Evolutionary conservation across 2,888 invertebrate genomes (phyloP).

Genomic region (Drosophila formosana): DNA sequence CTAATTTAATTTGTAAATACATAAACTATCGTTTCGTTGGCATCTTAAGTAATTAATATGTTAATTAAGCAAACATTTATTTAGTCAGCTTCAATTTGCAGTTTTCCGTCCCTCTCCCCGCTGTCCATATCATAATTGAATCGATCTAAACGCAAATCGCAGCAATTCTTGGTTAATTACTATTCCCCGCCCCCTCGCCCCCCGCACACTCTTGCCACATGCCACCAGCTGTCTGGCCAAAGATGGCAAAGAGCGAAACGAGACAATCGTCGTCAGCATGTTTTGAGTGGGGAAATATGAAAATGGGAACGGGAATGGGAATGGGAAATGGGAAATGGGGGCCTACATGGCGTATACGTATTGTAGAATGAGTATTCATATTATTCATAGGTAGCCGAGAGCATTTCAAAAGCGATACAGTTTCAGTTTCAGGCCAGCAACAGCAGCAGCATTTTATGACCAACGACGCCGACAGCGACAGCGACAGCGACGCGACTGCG

Average conservation of each 20-base stretch:
- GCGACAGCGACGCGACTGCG: conserved; percentile 16
- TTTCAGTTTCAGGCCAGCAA: conserved; percentile 33
- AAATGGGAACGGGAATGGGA: background rate
- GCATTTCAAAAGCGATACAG: conserved; percentile 17
- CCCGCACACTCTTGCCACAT: background rate
- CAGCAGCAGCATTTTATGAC: background rate
- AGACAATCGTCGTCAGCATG: conserved; percentile 8
- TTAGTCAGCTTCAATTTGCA: too few species aligned
- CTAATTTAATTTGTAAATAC: too few species aligned
- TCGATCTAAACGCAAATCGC: too few species aligned
- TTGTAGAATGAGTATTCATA: conserved; percentile 15
- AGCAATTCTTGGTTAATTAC: too few species aligned
- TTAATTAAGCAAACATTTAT: too few species aligned
- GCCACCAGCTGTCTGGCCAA: background rate
- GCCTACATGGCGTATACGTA: conserved; percentile 4
- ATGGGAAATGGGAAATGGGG: background rate
- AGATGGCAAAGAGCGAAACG: conserved; percentile 1
- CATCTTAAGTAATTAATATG: too few species aligned
- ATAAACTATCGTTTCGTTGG: too few species aligned
- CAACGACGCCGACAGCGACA: conserved; percentile 6
- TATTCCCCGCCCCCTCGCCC: background rate
- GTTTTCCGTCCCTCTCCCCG: too few species aligned
- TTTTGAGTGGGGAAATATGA: conserved; percentile 4
- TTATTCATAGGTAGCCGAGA: conserved; percentile 7
- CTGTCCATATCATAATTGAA: too few species aligned